Percentiles rank a stretch among this genome's conserved stretches.
phyloP scores from a whole-genome alignment of 2,888 invertebrate species.

The Lycia hirtaria region DNA sequence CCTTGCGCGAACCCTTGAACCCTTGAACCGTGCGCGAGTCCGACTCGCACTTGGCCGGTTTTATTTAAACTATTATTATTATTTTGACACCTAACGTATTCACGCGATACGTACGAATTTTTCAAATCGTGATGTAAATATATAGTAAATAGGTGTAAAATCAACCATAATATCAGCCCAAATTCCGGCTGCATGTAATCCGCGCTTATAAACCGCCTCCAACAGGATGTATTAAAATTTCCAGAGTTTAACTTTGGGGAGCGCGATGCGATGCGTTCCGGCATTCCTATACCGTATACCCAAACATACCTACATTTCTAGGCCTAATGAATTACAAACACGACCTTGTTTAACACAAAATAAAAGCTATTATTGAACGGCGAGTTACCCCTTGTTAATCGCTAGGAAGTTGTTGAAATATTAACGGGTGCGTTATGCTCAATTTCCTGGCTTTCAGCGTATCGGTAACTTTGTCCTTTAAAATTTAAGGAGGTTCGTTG shows the following conservation, averaged over 20 bases:
- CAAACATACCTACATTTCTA: constrained; percentile 56
- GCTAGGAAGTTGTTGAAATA: constrained; percentile 80
- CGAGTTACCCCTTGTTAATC: constrained; percentile 59
- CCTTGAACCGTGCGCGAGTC: too few species aligned
- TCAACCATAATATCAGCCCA: not conserved
- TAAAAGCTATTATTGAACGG: constrained; percentile 45
- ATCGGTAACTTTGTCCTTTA: constrained; percentile 74
- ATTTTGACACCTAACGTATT: too few species aligned
- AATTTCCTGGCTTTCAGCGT: constrained; percentile 82
- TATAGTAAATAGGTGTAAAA: not conserved
- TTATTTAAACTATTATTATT: too few species aligned
- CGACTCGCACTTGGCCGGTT: too few species aligned
- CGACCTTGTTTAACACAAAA: constrained; percentile 40
- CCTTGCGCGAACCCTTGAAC: too few species aligned
- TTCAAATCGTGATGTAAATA: too few species aligned
- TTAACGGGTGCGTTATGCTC: constrained; percentile 81
- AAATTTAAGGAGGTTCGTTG: constrained; percentile 59
- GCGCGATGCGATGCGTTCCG: constrained; percentile 66
- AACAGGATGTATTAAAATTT: constrained; percentile 75
- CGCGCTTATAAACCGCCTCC: constrained; percentile 49
- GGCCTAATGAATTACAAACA: constrained; percentile 38
- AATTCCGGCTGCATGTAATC: constrained; percentile 51
- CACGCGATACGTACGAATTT: too few species aligned
- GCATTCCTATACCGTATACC: constrained; percentile 55
- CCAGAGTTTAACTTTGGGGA: constrained; percentile 74